Percentiles rank a stretch among this genome's conserved stretches.
Evolutionary conservation across 1,140 invertebrate genomes (phyloP).

Genomic region (Heliconius hewitsoni): DNA sequence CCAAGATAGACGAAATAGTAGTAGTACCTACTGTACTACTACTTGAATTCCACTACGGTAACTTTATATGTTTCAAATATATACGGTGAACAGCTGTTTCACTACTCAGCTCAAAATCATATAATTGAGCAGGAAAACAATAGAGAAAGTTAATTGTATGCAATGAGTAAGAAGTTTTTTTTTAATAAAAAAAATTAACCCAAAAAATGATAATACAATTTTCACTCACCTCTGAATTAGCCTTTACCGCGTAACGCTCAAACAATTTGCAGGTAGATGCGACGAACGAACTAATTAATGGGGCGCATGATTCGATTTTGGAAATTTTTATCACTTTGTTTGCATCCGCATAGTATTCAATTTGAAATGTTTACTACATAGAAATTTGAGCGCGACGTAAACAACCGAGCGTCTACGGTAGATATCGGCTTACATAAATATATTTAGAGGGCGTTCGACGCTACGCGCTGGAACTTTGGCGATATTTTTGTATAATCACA

Average conservation of each 20-base stretch:
- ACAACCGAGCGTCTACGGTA: constrained; percentile 42
- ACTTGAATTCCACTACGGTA: too few relatives aligned
- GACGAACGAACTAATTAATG: constrained; percentile 53
- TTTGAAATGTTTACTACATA: constrained; percentile 43
- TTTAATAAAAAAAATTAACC: too few relatives aligned
- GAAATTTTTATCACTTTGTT: constrained; percentile 58
- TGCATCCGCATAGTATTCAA: constrained; percentile 45
- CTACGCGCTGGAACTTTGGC: constrained; percentile 34
- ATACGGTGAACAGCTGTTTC: too few relatives aligned
- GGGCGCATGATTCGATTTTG: constrained; percentile 57
- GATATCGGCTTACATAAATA: constrained; percentile 39
- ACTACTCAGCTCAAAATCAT: too few relatives aligned
- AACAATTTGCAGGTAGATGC: constrained; percentile 33
- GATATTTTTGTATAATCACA: constrained; percentile 41
- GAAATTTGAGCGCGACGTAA: constrained; percentile 44
- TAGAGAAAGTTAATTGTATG: too few relatives aligned
- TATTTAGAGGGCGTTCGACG: constrained; percentile 26
- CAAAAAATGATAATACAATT: neutral
- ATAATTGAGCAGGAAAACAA: too few relatives aligned
- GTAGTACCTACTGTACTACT: too few relatives aligned
- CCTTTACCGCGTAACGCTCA: neutral
- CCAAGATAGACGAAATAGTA: too few relatives aligned
- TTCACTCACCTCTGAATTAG: neutral
- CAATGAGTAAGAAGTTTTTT: too few relatives aligned
- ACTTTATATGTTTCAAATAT: too few relatives aligned